Base-by-base conservation (phyloP, 1,140 invertebrate species). In the Panulirus ornatus region DNA sequence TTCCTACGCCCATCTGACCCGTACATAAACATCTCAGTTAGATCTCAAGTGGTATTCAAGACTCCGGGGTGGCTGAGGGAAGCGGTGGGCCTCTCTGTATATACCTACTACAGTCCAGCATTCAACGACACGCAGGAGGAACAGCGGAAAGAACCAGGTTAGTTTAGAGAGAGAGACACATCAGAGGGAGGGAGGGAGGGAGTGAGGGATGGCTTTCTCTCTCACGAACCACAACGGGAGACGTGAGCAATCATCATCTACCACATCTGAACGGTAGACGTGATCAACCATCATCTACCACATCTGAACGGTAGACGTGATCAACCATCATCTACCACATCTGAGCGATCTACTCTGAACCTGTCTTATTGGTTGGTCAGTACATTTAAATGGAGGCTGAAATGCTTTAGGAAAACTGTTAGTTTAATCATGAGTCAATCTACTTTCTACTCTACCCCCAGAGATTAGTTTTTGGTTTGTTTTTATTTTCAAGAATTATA, bases 31-130 rank as follows among this genome's bases (percentile, higher is more conserved):
- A n/a, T n/a, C n/a, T n/a, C n/a, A n/a, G n/a, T n/a, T n/a, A n/a
- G n/a, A 66, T 1, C 58, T 66, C 58, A 66, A 66, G 58, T 66
- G 58, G 16, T 66, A 66, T 30, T 66, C n/a, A 66, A n/a, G n/a
- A n/a, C n/a, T n/a, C n/a, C n/a, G n/a, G n/a, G n/a, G 58, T 30
- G 6, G 6, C 5, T 14, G 58, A 30, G 58, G 30, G 8, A 66
- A 8, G 16, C n/a, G 27, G 58, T n/a, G 58, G 58, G 27, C n/a
- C 8, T 66, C n/a, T 9, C 1, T 6, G 58, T 30, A 30, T 66
- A 30, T 30, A 58, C 54, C 54, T 58, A 58, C 58, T 66, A 66
- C n/a, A 30, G 58, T 66, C 58, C 58, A 66, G n/a, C 3, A 27
- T 58, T 16, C n/a, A 66, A 27, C 3, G 58, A 5, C n/a, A n/a